A percentile compares a stretch with the other conserved stretches of the same genome.
Evolutionary conservation across 2,797 vertebrate genomes (phyloP).

Genomic region (Atherinosoma microstoma): DNA sequence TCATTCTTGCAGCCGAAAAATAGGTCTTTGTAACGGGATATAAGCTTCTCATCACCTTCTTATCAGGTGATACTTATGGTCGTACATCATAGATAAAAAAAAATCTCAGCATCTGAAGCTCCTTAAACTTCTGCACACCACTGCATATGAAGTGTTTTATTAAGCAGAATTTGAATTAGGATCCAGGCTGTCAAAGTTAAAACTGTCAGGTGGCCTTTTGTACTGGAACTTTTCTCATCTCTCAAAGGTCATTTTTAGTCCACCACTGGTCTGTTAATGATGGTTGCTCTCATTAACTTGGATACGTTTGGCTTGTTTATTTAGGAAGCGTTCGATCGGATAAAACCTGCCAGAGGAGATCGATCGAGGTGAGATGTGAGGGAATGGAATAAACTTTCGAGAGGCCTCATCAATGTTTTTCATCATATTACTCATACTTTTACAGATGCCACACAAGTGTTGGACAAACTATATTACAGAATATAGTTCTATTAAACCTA

Average conservation of each 20-base stretch:
- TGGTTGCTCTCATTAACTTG: constrained; percentile 15
- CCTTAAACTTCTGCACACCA: background rate
- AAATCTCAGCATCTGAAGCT: background rate
- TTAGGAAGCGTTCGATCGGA: background rate
- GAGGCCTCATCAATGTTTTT: background rate
- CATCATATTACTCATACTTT: background rate
- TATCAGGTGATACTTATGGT: background rate
- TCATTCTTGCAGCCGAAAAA: background rate
- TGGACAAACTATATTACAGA: background rate
- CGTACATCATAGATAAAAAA: background rate
- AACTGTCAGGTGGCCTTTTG: constrained; percentile 28
- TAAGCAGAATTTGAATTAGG: background rate
- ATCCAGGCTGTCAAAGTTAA: background rate
- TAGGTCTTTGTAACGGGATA: background rate
- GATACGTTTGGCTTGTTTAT: constrained; percentile 14
- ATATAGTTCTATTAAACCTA: background rate
- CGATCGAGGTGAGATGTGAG: background rate
- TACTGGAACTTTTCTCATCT: constrained; percentile 9
- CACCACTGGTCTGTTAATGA: constrained; percentile 31
- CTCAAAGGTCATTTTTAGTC: constrained; percentile 35
- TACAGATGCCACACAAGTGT: background rate
- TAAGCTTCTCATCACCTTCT: background rate
- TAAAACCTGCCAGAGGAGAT: constrained; percentile 4
- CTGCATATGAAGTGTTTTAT: background rate
- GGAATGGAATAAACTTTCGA: background rate